Conservation (phyloP, 2,113 vertebrate genomes). For the Nettapus auritus region DNA sequence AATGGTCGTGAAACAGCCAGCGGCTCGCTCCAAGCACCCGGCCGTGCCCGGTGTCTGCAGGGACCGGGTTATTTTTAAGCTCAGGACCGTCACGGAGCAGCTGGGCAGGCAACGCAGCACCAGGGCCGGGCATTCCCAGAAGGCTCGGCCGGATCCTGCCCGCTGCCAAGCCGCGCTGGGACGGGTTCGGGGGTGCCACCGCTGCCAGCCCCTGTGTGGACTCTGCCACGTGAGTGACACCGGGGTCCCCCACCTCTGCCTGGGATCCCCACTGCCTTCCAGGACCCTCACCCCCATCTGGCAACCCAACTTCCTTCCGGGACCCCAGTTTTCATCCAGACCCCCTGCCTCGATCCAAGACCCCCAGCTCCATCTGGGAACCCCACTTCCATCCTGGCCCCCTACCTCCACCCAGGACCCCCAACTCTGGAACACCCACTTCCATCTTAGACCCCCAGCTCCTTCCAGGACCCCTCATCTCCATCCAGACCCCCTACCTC, state of each 20-base stretch:
- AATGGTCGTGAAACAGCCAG: not conserved
- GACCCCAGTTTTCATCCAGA: not conserved
- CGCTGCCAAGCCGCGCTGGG: not conserved
- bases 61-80: not conserved
- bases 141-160: not conserved
- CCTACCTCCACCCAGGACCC: not conserved
- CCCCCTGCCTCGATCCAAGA: too few species aligned
- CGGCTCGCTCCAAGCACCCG: not conserved
- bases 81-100: not conserved
- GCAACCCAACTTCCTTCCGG: not conserved
- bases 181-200: not conserved
- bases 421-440: too few species aligned
- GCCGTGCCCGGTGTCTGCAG: not conserved
- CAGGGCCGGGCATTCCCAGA: not conserved
- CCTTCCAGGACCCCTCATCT: not conserved
- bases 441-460: not conserved
- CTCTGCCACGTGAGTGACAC: not conserved
- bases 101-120: not conserved
- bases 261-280: too few species aligned
- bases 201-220: accelerated
- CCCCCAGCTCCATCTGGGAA: not conserved
- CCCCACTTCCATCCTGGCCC: not conserved
- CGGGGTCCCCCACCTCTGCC: not conserved
- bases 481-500: not conserved
- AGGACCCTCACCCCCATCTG: not conserved